Evolutionary conservation across 2,888 invertebrate species (phyloP).

Genomic region (Drosophila flavopinicola): DNA sequence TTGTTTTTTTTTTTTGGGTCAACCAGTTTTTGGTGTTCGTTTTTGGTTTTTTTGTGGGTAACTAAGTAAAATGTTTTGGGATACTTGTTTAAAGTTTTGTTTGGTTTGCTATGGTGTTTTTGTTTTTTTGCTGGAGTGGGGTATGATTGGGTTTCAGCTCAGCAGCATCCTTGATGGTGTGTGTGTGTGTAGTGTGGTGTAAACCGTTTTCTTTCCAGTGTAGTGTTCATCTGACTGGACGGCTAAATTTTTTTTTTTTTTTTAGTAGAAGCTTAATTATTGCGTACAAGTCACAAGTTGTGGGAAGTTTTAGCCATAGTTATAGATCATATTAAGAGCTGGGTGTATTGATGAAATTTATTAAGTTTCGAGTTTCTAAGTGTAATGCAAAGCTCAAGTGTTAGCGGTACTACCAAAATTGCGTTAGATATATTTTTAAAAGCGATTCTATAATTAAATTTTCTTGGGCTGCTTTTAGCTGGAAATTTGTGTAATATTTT

Average conservation of each 20-base stretch:
- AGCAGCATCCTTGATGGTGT: conserved; percentile 51
- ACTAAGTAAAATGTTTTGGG: conserved; percentile 53
- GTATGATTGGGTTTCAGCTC: conserved; percentile 56
- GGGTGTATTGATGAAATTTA: conserved; percentile 3
- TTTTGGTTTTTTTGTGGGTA: conserved; percentile 39
- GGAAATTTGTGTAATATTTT: conserved; percentile 7
- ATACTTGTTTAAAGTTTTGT: conserved; percentile 70
- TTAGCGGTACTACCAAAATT: conserved; percentile 24
- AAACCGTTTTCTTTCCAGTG: conserved; percentile 65
- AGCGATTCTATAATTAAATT: conserved; percentile 10
- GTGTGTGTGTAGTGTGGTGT: conserved; percentile 26
- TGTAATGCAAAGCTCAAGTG: background rate
- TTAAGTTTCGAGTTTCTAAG: conserved; percentile 3
- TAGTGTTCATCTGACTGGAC: conserved; percentile 70
- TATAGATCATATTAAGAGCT: conserved; percentile 18
- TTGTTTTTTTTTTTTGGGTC: conserved; percentile 53
- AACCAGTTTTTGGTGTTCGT: conserved; percentile 71
- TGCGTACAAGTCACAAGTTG: conserved; percentile 65
- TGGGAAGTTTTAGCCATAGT: conserved; percentile 36
- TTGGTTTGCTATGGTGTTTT: conserved; percentile 24
- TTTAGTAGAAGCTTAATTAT: conserved; percentile 69
- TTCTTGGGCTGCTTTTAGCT: background rate
- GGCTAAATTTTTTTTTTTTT: conserved; percentile 35
- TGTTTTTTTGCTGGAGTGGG: conserved; percentile 33
- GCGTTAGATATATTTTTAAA: conserved; percentile 23